Base-by-base conservation (phyloP, 2,888 invertebrate genomes). In the Erebia palarica region DNA sequence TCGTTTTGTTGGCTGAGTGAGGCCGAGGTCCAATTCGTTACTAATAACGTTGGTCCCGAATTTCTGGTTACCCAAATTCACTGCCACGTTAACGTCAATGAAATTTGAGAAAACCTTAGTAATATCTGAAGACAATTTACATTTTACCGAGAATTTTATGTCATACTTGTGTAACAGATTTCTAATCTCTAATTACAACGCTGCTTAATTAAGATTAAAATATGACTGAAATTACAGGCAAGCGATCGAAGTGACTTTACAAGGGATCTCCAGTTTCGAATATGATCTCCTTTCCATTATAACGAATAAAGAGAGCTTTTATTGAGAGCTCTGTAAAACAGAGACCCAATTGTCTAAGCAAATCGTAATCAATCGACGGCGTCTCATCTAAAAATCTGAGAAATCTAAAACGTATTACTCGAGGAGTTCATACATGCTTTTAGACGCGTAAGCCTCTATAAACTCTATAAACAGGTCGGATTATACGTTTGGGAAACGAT, bases 161-260 rank as follows among this genome's bases (percentile, higher is more conserved):
- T 76, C 77, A 75, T 76, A 75, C 57, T 44, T 55, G 21, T 42
- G 8, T 61, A 73, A 74, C 47, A 75, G 73, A 80, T 75, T 75
- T 78, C 72, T 75, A 74, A 75, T 75, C 67, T 77, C 76, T 80
- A 80, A 81, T 83, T 81, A 82, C 77, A 79, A 78, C 73, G 75
- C 74, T 80, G 79, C 80, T 84, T 84, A 82, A 84, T 85, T 83
- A 82, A 78, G 78, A 80, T 76, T 75, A 78, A 81, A 76, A 80
- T 80, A 75, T 77, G n/a, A n/a, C 73, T 74, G 71, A 71, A 77
- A 78, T 78, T 75, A 76, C 47, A 68, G 75, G 57, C 71, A 76
- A 70, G 70, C 59, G 65, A 60, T 72, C 74, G 66, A 42, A 44
- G 58, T 44, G 53, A 65, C 51, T 44, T 14, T 36, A 51, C 4